A percentile compares a stretch with the other conserved stretches of the same genome.
Conservation (phyloP, 2,888 invertebrate species). For the Acleris laterana region DNA sequence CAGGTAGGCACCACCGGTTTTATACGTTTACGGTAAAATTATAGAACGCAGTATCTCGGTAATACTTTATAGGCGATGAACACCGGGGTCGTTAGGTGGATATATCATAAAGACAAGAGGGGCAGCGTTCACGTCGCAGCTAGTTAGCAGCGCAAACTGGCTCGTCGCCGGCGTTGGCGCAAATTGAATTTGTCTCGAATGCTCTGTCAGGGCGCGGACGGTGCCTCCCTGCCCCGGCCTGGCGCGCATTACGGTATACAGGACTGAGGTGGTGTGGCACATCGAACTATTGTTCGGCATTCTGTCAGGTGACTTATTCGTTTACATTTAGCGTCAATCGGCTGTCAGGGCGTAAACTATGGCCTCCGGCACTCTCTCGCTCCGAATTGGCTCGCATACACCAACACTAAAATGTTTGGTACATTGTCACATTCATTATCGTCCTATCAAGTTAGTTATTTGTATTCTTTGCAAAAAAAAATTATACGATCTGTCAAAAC, state of each 20-base stretch:
- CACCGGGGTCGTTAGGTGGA: constrained; percentile 58
- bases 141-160: constrained; percentile 81
- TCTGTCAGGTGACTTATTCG: background rate
- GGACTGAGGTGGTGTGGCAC: constrained; percentile 12
- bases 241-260: constrained; percentile 20
- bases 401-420: no score
- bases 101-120: constrained; percentile 69
- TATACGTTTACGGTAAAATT: background rate
- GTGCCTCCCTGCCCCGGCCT: constrained; percentile 38
- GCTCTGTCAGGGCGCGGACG: constrained; percentile 54
- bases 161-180: constrained; percentile 74
- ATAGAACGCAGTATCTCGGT: constrained; percentile 10
- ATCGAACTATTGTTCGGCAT: background rate
- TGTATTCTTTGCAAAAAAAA: no score
- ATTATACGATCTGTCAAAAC: no score
- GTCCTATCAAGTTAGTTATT: no score
- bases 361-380: no score
- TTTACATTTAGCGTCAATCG: no score
- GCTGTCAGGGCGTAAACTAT: no score
- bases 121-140: constrained; percentile 75
- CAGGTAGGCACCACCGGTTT: no score
- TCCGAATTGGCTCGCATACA: no score
- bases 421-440: no score
- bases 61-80: constrained; percentile 44
- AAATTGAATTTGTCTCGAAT: constrained; percentile 80